Evolutionary conservation across 37 sponge, comb jelly and placozoan genomes (phyloP).

Genomic region (Cladorhizidae sp.): DNA sequence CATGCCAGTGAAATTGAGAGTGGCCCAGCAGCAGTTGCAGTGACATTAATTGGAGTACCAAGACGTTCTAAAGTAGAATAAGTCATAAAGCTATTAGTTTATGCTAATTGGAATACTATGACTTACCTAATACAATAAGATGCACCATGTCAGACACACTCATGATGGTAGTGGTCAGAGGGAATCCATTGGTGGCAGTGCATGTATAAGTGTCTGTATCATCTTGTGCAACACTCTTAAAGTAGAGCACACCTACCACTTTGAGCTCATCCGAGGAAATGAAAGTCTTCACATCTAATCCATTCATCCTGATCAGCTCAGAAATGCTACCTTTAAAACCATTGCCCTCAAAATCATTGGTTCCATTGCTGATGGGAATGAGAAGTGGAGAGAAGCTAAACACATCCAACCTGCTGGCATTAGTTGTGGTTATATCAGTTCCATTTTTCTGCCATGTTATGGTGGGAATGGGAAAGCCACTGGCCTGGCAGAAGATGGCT

Average conservation of each 20-base stretch:
- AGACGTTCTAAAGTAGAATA: constrained; percentile 51
- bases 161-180: constrained; percentile 19
- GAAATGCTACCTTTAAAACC: constrained; percentile 6
- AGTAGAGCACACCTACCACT: constrained; percentile 35
- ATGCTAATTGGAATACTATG: no score
- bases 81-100: not conserved
- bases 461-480: constrained; percentile 56
- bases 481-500: constrained; percentile 40
- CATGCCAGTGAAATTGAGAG: constrained; percentile 46
- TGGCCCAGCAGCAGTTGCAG: not conserved
- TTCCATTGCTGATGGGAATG: not conserved
- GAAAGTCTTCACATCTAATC: not conserved
- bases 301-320: constrained; percentile 11
- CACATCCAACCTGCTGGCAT: not conserved
- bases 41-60: constrained; percentile 45
- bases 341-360: not conserved
- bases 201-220: constrained; percentile 79
- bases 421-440: not conserved
- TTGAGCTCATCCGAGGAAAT: constrained; percentile 24
- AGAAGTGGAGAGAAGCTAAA: not conserved
- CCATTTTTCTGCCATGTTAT: constrained; percentile 57
- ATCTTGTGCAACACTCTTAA: constrained; percentile 26
- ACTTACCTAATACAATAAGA: constrained; percentile 56
- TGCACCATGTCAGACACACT: constrained; percentile 15
- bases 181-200: constrained; percentile 32